phyloP scores from a whole-genome alignment of 2,797 vertebrate species.

The Nannoperca obscura region DNA sequence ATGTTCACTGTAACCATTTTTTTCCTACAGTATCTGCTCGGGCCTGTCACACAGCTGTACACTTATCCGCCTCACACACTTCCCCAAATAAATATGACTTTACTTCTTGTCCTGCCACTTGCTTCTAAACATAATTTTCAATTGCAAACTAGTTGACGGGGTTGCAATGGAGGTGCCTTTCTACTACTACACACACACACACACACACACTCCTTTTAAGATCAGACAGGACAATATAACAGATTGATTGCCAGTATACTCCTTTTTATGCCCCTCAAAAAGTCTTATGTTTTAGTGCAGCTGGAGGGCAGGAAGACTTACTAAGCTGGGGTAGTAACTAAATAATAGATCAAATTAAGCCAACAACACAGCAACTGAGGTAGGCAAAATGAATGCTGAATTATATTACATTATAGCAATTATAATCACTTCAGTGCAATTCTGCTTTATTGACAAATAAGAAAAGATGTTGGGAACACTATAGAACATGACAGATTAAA shows the following conservation, averaged over 20 bases:
- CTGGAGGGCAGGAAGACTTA: constrained; percentile 27
- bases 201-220: constrained; percentile 19
- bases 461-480: not conserved
- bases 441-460: constrained; percentile 1
- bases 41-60: constrained; percentile 18
- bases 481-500: not conserved
- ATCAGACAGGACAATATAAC: constrained; percentile 35
- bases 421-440: not conserved
- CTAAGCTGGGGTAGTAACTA: constrained; percentile 34
- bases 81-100: not conserved
- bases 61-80: constrained; percentile 15
- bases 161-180: not conserved
- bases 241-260: constrained; percentile 20
- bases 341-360: constrained; percentile 47
- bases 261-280: constrained; percentile 16
- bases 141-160: constrained; percentile 1
- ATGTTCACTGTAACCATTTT: too few relatives aligned
- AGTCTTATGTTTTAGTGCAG: constrained; percentile 16
- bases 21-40: too few relatives aligned
- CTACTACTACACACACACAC: not conserved
- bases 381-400: constrained; percentile 11
- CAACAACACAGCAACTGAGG: constrained; percentile 17
- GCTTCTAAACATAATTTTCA: not conserved
- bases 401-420: constrained; percentile 6
- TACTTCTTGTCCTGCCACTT: not conserved